These are phyloP conservation scores for Dromococcyx pavoninus DNA, from an alignment of 2,797 vertebrate species.

Conservation along the genomic window DNA sequence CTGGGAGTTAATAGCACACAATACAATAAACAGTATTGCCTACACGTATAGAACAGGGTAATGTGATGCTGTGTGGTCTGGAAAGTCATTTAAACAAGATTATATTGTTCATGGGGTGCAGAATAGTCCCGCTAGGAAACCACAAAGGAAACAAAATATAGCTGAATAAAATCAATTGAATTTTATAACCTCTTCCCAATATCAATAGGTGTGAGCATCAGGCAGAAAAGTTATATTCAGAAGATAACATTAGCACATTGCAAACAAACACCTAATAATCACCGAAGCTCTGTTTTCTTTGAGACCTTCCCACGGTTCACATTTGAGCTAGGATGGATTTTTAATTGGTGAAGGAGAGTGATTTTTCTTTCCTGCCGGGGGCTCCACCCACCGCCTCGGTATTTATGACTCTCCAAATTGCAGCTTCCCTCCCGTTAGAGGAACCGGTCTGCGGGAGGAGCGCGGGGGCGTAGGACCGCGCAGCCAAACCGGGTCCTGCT, in stretches of 20 bases:
- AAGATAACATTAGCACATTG: background rate
- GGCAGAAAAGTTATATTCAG: background rate
- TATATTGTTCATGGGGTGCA: constrained; percentile 8
- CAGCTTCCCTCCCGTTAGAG: constrained; percentile 55
- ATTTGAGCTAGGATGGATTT: constrained; percentile 46
- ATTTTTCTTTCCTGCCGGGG: background rate
- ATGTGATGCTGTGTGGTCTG: constrained; percentile 49
- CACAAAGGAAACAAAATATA: constrained; percentile 9
- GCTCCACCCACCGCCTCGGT: constrained; percentile 61
- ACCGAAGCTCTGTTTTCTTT: constrained; percentile 23
- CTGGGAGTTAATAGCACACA: background rate
- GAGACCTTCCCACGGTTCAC: constrained; percentile 50
- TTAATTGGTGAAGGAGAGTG: constrained; percentile 62
- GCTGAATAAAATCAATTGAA: background rate
- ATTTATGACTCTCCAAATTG: constrained; percentile 82
- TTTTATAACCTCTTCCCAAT: background rate
- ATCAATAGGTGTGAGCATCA: background rate
- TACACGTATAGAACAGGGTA: background rate
- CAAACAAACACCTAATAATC: constrained; percentile 38
- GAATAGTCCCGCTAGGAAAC: background rate
- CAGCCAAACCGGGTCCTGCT: background rate
- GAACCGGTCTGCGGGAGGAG: background rate
- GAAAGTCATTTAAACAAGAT: constrained; percentile 54
- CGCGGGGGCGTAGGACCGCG: background rate
- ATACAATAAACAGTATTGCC: background rate